These are phyloP conservation scores for Phyllotis vaccarum DNA, from an alignment of 2,797 vertebrate species.

Conservation along the genomic window DNA sequence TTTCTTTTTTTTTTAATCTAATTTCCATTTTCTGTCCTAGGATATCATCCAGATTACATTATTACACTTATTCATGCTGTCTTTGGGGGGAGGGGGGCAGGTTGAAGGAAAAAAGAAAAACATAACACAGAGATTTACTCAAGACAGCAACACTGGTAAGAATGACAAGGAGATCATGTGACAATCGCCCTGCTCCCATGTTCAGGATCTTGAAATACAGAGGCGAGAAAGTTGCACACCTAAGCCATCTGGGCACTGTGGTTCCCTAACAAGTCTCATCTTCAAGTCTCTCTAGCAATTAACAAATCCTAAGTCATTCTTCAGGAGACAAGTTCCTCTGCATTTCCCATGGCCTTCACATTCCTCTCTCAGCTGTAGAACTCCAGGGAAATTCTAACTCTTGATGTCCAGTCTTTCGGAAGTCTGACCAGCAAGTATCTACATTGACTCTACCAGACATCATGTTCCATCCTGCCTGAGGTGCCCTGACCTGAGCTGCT, in stretches of 20 bases:
- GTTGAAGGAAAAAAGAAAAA: neutral
- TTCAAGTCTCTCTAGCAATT: neutral
- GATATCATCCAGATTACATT: neutral
- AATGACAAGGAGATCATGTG: neutral
- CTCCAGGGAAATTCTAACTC: neutral
- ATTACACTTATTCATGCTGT: neutral
- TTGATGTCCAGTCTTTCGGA: neutral
- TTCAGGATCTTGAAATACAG: neutral
- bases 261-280: neutral
- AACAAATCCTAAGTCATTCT: neutral
- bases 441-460: neutral
- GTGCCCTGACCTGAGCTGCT: neutral
- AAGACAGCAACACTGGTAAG: neutral
- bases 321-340: too few relatives aligned
- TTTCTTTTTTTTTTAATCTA: neutral
- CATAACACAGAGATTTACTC: neutral
- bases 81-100: too few relatives aligned
- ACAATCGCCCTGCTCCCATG: neutral
- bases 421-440: neutral
- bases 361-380: neutral
- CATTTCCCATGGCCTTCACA: neutral
- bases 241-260: neutral
- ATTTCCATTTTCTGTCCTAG: neutral
- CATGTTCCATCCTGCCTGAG: neutral
- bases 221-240: neutral